Conservation (phyloP, 2,113 vertebrate genomes). For the Leptodactylus fuscus region DNA sequence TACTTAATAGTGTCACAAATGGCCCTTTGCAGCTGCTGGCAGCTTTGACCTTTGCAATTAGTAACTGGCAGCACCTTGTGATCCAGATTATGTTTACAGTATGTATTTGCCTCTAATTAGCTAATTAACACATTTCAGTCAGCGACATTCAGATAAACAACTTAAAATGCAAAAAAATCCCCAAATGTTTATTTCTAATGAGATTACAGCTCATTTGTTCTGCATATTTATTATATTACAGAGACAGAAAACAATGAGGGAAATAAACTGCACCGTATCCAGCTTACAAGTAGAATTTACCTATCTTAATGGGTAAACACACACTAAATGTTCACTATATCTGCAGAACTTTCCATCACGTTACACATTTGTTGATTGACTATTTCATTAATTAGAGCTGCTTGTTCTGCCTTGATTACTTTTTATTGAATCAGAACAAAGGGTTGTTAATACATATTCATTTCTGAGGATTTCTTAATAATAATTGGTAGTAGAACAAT, state of each 20-base stretch:
- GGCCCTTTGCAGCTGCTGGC: background rate
- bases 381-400: background rate
- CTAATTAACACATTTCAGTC: slow-evolving; percentile 37
- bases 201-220: slow-evolving; percentile 1
- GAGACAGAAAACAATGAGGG: background rate
- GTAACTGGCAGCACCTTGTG: background rate
- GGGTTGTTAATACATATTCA: background rate
- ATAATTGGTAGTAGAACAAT: background rate
- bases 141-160: slow-evolving; percentile 34
- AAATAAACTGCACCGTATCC: background rate
- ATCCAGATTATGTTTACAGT: slow-evolving; percentile 26
- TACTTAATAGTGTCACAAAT: background rate
- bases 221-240: background rate
- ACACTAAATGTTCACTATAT: background rate
- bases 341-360: background rate
- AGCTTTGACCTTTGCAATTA: background rate
- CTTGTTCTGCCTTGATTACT: background rate
- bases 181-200: slow-evolving; percentile 15
- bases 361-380: background rate
- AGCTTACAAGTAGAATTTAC: background rate
- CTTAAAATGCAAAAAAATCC: slow-evolving; percentile 25
- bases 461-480: background rate
- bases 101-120: slow-evolving; percentile 11
- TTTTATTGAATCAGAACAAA: background rate
- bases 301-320: background rate